These are phyloP conservation scores for Vanessa atalanta DNA, from an alignment of 1,140 invertebrate species.

Conservation along the genomic window DNA sequence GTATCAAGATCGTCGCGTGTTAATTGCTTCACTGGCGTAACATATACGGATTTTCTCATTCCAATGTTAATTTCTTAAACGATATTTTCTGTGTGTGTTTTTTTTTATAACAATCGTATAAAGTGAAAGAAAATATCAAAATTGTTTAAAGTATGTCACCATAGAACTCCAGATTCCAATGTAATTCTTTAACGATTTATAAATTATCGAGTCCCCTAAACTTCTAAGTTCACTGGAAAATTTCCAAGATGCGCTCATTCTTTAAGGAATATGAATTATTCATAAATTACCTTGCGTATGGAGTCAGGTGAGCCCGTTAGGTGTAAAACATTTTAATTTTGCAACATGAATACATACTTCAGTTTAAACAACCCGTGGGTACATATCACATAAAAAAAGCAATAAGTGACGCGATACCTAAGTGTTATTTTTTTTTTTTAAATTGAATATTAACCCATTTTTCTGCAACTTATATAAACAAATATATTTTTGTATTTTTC, in stretches of 20 bases:
- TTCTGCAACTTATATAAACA: too few species aligned
- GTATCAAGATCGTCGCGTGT: conserved; percentile 32
- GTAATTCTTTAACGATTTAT: background rate
- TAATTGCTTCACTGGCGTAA: conserved; percentile 23
- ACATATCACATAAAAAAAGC: too few species aligned
- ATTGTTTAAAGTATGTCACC: background rate
- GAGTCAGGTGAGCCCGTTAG: conserved; percentile 14
- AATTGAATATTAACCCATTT: too few species aligned
- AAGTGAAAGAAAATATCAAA: too few species aligned
- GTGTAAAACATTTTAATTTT: conserved; percentile 17
- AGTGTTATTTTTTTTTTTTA: too few species aligned
- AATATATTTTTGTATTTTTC: too few species aligned
- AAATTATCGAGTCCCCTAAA: background rate
- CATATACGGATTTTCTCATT: conserved; percentile 34
- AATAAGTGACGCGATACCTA: too few species aligned
- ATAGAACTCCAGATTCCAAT: background rate
- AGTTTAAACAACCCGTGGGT: too few species aligned
- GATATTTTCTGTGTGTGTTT: conserved; percentile 14
- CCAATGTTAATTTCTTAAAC: conserved; percentile 26
- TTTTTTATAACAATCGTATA: background rate
- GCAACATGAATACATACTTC: background rate
- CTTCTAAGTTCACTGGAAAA: background rate
- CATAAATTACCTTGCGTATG: conserved; percentile 17
- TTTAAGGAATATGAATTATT: conserved; percentile 15
- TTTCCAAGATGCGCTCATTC: conserved; percentile 11